Base-by-base conservation (phyloP, 2,888 invertebrate species). In the Lacanobia oleracea region DNA sequence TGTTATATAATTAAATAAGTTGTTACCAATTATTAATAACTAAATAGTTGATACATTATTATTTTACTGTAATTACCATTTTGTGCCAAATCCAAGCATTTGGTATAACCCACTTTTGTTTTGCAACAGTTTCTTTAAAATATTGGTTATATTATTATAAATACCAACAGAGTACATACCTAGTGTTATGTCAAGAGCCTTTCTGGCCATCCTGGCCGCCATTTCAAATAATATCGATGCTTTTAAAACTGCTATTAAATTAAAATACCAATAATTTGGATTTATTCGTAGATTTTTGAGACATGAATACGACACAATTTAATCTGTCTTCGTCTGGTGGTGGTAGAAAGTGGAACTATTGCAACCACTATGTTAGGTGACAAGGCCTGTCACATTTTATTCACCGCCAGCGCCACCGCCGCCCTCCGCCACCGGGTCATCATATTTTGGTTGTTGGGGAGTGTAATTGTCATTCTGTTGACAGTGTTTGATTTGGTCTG, bases 61-160 rank as follows among this genome's bases (percentile, higher is more conserved):
- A 50, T 53, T 40, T 43, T 5, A 27, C 43, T 56, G 16, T 16
- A 65, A 65, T 14, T 40, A 54, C 23, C 9, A 53, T 43, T 68
- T 23, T 8, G 63, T 75, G 67, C 53, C 67, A 54, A 43, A 43
- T 43, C 43, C 12, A 12, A 40, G 43, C 9, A 53, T 43, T 68
- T 23, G 10, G 63, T 74, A 67, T 27, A 63, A 73, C 86, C 88
- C 86, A 87, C 89, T 88, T 89, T 93, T 92, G 92, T 91, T 93
- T 93, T 94, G 92, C 87, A 87, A 87, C 89, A 92, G 91, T 93
- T 93, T 92, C 92, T 89, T 84, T 83, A 83, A 85, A 75, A 76
- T 23, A 72, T 59, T 40, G 9, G 3, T 60, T 64, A 61, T 56
- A 27, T n/a, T n/a, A n/a, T n/a, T n/a, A n/a, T n/a, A n/a, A n/a